A percentile compares a stretch with the other conserved stretches of the same genome.
These are phyloP conservation scores for Pluvialis apricaria DNA, from an alignment of 2,113 vertebrate genomes.

Conservation along the genomic window DNA sequence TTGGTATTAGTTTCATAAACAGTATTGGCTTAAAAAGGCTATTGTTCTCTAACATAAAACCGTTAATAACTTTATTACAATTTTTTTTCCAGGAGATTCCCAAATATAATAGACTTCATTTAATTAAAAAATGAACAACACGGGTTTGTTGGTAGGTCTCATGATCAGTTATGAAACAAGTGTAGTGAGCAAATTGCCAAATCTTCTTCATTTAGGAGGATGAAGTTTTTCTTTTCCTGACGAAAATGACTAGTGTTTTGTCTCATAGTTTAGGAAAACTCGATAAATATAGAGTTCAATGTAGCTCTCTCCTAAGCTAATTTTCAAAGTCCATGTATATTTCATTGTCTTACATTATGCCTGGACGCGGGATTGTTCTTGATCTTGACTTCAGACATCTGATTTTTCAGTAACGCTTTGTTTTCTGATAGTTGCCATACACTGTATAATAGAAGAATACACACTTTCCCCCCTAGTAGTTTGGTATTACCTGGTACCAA, in stretches of 20 bases:
- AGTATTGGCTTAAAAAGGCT: not conserved
- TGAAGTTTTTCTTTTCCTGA: not conserved
- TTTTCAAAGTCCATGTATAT: not conserved
- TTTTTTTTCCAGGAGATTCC: not conserved
- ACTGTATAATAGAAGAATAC: not conserved
- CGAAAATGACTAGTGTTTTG: not conserved
- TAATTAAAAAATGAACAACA: not conserved
- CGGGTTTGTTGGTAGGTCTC: not conserved
- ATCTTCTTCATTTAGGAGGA: not conserved
- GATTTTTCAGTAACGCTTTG: not conserved
- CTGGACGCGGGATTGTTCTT: not conserved
- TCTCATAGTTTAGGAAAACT: not conserved
- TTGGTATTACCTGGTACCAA: not conserved
- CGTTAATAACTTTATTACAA: not conserved
- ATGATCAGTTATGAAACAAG: not conserved
- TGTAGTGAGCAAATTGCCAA: not conserved
- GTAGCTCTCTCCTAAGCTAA: not conserved
- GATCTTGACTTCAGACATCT: not conserved
- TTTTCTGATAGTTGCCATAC: not conserved
- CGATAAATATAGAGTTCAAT: not conserved
- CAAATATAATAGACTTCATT: conserved; percentile 5
- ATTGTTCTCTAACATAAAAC: not conserved
- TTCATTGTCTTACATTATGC: not conserved
- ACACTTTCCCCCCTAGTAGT: fast-evolving
- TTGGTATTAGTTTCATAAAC: not conserved